phyloP scores from a whole-genome alignment of 2,113 vertebrate genomes.

The Boulengeromyrus knoepffleri region DNA sequence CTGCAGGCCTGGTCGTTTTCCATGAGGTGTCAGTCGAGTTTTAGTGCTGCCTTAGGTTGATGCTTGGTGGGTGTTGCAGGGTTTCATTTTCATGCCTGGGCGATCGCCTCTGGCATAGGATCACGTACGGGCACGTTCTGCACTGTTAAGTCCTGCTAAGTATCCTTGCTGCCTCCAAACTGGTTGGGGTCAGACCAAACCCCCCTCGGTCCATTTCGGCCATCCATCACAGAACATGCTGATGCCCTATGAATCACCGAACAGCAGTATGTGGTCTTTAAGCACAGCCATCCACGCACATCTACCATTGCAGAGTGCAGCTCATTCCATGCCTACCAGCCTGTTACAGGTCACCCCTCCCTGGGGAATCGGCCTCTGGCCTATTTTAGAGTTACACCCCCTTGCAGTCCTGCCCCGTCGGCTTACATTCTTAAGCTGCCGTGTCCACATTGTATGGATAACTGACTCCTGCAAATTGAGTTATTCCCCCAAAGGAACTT shows the following conservation, averaged over 20 bases:
- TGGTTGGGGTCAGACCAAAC: background rate
- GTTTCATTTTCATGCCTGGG: background rate
- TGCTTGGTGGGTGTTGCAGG: background rate
- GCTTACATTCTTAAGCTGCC: background rate
- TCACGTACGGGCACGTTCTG: background rate
- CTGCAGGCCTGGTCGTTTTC: background rate
- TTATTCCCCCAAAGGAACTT: background rate
- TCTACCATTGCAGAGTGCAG: background rate
- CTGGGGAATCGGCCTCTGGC: background rate
- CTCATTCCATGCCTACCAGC: background rate
- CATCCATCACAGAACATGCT: background rate
- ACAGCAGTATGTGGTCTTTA: background rate
- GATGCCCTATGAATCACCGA: background rate
- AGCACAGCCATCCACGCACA: background rate
- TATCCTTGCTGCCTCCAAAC: background rate
- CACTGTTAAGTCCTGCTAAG: background rate
- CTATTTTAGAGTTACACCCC: background rate
- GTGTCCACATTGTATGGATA: background rate
- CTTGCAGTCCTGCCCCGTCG: background rate
- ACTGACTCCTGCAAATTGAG: background rate
- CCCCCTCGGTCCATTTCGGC: background rate
- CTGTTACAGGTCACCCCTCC: background rate
- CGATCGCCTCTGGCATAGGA: background rate
- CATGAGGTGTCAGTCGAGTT: background rate
- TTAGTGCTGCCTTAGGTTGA: background rate